Evolutionary conservation across 2,797 vertebrate species (phyloP).

Genomic region (Poecilia gillii): DNA sequence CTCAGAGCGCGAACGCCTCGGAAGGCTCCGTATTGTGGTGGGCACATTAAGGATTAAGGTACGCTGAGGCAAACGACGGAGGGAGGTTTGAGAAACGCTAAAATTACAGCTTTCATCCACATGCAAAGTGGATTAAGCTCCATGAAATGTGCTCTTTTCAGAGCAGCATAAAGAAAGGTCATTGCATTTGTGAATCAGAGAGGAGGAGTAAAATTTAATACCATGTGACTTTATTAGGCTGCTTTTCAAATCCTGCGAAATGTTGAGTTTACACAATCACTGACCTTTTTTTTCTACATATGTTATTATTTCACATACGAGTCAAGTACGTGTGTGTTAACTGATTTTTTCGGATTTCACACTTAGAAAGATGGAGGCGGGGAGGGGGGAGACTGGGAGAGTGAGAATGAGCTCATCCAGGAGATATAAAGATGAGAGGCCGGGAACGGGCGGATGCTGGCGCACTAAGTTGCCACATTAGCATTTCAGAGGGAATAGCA

Average conservation of each 20-base stretch:
- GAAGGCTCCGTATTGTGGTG: constrained; percentile 27
- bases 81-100: constrained; percentile 50
- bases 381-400: constrained; percentile 15
- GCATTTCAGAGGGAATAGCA: constrained; percentile 78
- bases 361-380: constrained; percentile 22
- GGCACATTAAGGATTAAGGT: constrained; percentile 41
- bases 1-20: constrained; percentile 11
- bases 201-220: constrained; percentile 36
- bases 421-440: constrained; percentile 64
- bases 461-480: constrained; percentile 73
- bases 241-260: constrained; percentile 25
- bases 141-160: constrained; percentile 54
- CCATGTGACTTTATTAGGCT: constrained; percentile 20
- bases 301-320: constrained; percentile 46
- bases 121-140: constrained; percentile 51
- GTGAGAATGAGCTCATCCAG: constrained; percentile 41
- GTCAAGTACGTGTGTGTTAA: neutral
- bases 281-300: constrained; percentile 55
- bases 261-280: constrained; percentile 39
- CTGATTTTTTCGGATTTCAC: constrained; percentile 1
- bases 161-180: constrained; percentile 57
- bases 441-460: constrained; percentile 69
- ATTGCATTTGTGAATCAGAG: constrained; percentile 38
- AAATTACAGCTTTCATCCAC: constrained; percentile 62
- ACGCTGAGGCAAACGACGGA: constrained; percentile 50